Evolutionary conservation across 2,888 invertebrate species (phyloP), one percentile per base, ranked within the genome.

Genomic region (Fissipunctia ypsillon): DNA sequence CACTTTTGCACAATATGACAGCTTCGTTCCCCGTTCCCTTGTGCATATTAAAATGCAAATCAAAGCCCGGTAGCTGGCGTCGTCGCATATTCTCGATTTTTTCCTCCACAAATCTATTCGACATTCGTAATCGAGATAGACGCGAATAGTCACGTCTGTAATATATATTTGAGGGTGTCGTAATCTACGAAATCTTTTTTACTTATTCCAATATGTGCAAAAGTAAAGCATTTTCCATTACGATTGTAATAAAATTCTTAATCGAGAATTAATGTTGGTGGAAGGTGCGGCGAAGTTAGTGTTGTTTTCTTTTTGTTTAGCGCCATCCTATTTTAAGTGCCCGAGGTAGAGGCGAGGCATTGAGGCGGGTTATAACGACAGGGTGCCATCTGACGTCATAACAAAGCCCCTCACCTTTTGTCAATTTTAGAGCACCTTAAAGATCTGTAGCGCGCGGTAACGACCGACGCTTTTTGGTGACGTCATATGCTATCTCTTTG

Each of bases 11-110:
- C 92, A 93, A 92, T 92, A 93, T 94, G 95, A 94, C 94, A 94
- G 92, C 87, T 89, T 89, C 91, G 88, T 90, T 91, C 88, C 87
- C 50, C 84, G 87, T 88, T 90, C 94, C 93, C 93, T 88, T 89
- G 93, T 91, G 93, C 93, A 94, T 95, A 95, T 96, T 96, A 95
- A 96, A 95, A 96, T 96, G 95, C 95, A 95, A 96, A 96, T 95
- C 90, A 90, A 92, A 91, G 84, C 88, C 88, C 89, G 85, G 83
- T 89, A 80, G 86, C 86, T 80, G 87, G 85, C 81, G 83, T 76
- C 85, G 88, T 81, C 84, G 81, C 73, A 77, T 73, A 83, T 85
- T 85, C 81, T 57, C 76, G 74, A 73, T 80, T 93, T 92, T 91
- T 93, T 90, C 84, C 87, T 83, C 81, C 86, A 86, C 91, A 84